Base-by-base conservation (phyloP, 2,113 vertebrate species). In the Edolisoma coerulescens region DNA sequence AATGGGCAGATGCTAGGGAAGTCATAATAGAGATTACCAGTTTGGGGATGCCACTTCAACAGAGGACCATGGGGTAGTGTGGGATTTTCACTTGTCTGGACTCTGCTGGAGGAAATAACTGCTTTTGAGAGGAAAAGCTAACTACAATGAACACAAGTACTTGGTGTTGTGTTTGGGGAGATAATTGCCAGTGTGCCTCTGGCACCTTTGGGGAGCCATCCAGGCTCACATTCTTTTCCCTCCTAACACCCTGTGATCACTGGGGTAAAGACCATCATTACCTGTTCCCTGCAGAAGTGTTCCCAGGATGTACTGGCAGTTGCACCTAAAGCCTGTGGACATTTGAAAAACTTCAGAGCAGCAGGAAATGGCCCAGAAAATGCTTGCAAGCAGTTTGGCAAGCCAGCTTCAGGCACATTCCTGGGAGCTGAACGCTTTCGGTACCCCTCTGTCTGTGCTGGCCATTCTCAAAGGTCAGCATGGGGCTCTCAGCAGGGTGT, bases 221-320 rank as follows among this genome's bases (percentile, higher is more conserved):
- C 0, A 0, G 50, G 59, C 63, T 93, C 44, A 49, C 87, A 94
- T 96, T 96, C 87, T 82, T 94, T 90, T 91, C 59, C 47, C 37
- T 93, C 33, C 39, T 59, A 57, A 93, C 63, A 83, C 42, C 67
- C 92, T 92, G 50, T 96, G 93, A 94, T 96, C 95, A 90, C 27
- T 28, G 44, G 54, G 45, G 30, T 91, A 91, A 96, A 84, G 68
- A 74, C 82, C 17, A 7, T 95, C 92, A 96, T 95, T 97, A 96
- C 70, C 86, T 75, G 64, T 10, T 84, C 76, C 47, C 67, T 50
- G 59, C 35, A 88, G 71, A 95, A 83, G 6, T 9, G 45, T 80
- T 93, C 71, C 75, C 87, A 93, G 90, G 39, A 80, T 5, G 6
- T 75, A 70, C 16, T 0, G 1, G 24, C 44, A 17, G 4, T 44